Percentiles rank a stretch among this genome's conserved stretches.
phyloP scores from a whole-genome alignment of 2,797 vertebrate species.

The Peromyscus aztecus region DNA sequence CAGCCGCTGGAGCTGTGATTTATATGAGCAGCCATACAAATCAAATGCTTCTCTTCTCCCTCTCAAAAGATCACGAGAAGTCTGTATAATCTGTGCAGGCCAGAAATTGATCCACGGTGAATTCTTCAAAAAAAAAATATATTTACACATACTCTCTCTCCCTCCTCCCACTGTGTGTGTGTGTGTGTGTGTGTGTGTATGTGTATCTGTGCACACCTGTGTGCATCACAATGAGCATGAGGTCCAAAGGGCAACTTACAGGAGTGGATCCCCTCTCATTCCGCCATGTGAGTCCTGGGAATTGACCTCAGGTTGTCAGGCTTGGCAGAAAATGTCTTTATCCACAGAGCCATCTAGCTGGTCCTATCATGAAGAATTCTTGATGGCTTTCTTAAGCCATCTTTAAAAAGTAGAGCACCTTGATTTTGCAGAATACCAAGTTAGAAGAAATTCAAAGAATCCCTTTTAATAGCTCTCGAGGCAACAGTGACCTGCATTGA shows the following conservation, averaged over 20 bases:
- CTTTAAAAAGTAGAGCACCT: neutral
- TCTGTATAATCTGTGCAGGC: neutral
- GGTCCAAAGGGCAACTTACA: neutral
- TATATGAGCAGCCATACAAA: slow-evolving; percentile 8
- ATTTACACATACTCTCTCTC: neutral
- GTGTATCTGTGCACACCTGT: neutral
- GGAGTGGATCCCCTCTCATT: neutral
- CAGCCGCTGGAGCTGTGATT: neutral
- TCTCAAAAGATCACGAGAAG: slow-evolving; percentile 28
- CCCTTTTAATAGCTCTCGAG: neutral
- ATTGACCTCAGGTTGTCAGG: neutral
- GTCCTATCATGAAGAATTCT: neutral
- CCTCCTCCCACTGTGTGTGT: too few species aligned
- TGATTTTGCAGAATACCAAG: neutral
- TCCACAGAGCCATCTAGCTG: neutral
- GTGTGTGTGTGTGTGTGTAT: too few species aligned
- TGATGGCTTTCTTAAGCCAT: slow-evolving; percentile 46
- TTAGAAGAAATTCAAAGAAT: slow-evolving; percentile 38
- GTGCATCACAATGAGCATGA: neutral
- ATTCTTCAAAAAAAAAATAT: neutral
- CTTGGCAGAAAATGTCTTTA: neutral
- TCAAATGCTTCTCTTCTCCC: slow-evolving; percentile 16
- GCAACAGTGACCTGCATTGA: neutral
- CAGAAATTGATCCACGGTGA: neutral
- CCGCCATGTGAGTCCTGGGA: neutral